Evolutionary conservation across 2,113 vertebrate genomes (phyloP), one percentile per base, ranked within the genome.

Genomic region (Aldabrachelys gigantea): DNA sequence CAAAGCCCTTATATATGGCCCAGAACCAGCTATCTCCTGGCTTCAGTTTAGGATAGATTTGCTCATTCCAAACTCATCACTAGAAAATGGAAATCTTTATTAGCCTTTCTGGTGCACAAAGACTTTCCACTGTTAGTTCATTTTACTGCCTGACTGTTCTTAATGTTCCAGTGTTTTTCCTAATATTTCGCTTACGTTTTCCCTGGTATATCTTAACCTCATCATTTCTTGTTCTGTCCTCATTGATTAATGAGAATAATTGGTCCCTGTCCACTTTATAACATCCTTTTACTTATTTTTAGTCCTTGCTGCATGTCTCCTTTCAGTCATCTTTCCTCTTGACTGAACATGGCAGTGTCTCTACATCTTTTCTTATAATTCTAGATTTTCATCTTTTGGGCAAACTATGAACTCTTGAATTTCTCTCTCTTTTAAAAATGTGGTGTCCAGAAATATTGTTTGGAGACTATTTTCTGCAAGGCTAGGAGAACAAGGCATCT

Each of bases 171-270:
- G 72, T 9, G 27, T 75, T 76, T 91, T 82, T 78, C 35, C 49
- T 90, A 44, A 62, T 89, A 87, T 89, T 94, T 95, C 88, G 75
- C 24, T 52, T 93, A 44, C 89, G 35, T 92, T 93, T 69, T 93
- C 35, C 31, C 29, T 56, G 27, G 38, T 89, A 10, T 31, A 54
- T 10, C 44, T 76, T 85, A 88, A 91, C 27, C 49, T 79, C 56
- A 19, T 85, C 89, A 57, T 13, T 92, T 94, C 86, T 78, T 72
- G 54, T 95, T 84, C 41, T 59, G 21, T 44, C 35, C 47, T 41
- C 31, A 38, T 25, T 57, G 29, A 44, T 84, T 89, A 91, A 89
- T 94, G 78, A 90, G 69, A 95, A 85, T 80, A 89, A 92, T 47
- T 88, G 84, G 38, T 79, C 56, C 35, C 35, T 54, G 50, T 44